Base-by-base conservation (phyloP, 2,888 invertebrate genomes). In the Malacosoma neustria region DNA sequence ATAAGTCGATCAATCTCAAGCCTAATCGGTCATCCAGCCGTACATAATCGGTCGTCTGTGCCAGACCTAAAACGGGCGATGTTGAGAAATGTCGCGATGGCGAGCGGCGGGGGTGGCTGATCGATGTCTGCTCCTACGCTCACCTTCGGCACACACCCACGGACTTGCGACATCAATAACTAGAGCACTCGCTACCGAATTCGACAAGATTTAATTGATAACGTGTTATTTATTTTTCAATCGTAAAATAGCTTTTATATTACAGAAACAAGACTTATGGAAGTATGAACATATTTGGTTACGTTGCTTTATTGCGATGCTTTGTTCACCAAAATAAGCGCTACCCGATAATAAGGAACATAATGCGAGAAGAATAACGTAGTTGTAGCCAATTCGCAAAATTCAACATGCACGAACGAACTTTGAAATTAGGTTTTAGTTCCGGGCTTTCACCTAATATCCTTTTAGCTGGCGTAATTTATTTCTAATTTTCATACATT, bases 51-150 rank as follows among this genome's bases (percentile, higher is more conserved):
- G 55, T 57, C 22, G 9, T 22, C 22, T 22, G 5, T 22, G 22
- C 9, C 5, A 22, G 22, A 9, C 22, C 61, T 68, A 68, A 67
- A 60, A 58, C 57, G 56, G 61, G 55, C 50, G 51, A 43, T 46
- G 55, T 74, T 65, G 57, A 65, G 65, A 64, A 65, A 72, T 50
- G 53, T 53, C 53, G 59, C 54, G 54, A 41, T 40, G 38, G 45
- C 39, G 50, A 58, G 51, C 54, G 48, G 45, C 41, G 55, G 57
- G 67, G 73, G 71, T 65, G 67, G 71, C 47, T 67, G 73, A 69
- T 70, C 64, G 72, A 67, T 61, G 68, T 54, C 61, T 50, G 71
- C 74, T 70, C 76, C 77, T 74, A 76, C 77, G 73, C 76, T 64
- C 58, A 52, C 57, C 57, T 57, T 64, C 70, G 63, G 60, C 61